Conservation (phyloP, 2,888 invertebrate species). For the Taenaris catops region DNA sequence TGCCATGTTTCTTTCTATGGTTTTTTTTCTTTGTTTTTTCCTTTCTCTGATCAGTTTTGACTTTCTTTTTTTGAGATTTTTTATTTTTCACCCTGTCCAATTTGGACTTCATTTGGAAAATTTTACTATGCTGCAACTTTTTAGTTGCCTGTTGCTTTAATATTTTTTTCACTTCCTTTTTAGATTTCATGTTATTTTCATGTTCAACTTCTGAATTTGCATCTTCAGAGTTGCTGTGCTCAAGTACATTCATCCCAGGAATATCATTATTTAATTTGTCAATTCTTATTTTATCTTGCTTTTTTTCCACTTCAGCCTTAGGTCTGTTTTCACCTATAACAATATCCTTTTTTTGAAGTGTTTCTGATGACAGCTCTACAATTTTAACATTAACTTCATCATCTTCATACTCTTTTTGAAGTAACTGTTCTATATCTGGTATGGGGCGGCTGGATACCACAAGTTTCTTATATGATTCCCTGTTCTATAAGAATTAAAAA, state of each 20-base stretch:
- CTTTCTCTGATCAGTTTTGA: constrained; percentile 43
- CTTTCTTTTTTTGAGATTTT: constrained; percentile 76
- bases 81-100: constrained; percentile 84
- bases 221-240: constrained; percentile 40
- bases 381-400: constrained; percentile 90
- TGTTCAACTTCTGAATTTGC: constrained; percentile 40
- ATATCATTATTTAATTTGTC: constrained; percentile 35
- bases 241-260: constrained; percentile 58
- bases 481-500: constrained; percentile 54
- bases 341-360: constrained; percentile 84
- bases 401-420: constrained; percentile 86
- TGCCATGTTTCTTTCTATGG: constrained; percentile 59
- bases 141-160: constrained; percentile 86
- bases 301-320: constrained; percentile 28
- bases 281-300: constrained; percentile 32
- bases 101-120: constrained; percentile 86
- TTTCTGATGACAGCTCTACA: constrained; percentile 85
- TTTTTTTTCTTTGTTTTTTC: constrained; percentile 58
- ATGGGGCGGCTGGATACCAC: constrained; percentile 85
- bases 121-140: constrained; percentile 87
- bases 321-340: constrained; percentile 86
- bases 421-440: constrained; percentile 84
- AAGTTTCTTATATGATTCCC: constrained; percentile 86
- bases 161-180: constrained; percentile 85
- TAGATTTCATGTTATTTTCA: constrained; percentile 61